Evolutionary conservation across 2,888 invertebrate species (phyloP).

Genomic region (Yponomeuta plumbellus): DNA sequence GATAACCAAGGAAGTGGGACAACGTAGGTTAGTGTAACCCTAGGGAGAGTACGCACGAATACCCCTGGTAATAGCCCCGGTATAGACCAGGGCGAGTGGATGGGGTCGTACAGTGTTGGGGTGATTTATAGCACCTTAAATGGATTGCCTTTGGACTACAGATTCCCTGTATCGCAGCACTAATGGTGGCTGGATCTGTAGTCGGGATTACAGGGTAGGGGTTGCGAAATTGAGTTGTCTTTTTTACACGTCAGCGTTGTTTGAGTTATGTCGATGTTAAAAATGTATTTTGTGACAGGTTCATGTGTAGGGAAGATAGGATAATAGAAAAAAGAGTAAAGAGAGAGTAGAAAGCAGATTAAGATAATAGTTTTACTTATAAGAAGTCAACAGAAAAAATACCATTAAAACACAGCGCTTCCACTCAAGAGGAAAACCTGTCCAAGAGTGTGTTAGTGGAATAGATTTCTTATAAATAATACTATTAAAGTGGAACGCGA

Average conservation of each 20-base stretch:
- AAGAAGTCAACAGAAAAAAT: too few species aligned
- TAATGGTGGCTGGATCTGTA: conserved; percentile 24
- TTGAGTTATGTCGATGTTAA: neutral
- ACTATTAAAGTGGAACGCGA: neutral
- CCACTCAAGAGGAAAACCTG: too few species aligned
- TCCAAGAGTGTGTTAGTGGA: too few species aligned
- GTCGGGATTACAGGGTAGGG: neutral
- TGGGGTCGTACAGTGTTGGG: conserved; percentile 33
- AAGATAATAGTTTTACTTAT: too few species aligned
- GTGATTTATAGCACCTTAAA: conserved; percentile 70
- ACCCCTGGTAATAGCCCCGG: conserved; percentile 55
- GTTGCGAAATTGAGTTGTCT: conserved; percentile 6
- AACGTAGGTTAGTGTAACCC: conserved; percentile 7
- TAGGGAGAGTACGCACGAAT: conserved; percentile 45
- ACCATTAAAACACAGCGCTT: too few species aligned
- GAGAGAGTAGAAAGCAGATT: too few species aligned
- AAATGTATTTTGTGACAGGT: neutral
- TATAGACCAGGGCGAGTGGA: conserved; percentile 27
- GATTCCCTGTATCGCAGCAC: conserved; percentile 43
- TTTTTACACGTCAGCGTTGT: conserved; percentile 6
- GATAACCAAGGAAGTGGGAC: neutral
- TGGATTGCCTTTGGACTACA: conserved; percentile 54
- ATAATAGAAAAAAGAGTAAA: too few species aligned
- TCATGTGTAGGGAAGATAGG: neutral
- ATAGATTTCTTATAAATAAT: too few species aligned